Percentiles rank a stretch among this genome's conserved stretches.
These are phyloP conservation scores for Erithacus rubecula DNA, from an alignment of 2,797 vertebrate species.

Conservation along the genomic window DNA sequence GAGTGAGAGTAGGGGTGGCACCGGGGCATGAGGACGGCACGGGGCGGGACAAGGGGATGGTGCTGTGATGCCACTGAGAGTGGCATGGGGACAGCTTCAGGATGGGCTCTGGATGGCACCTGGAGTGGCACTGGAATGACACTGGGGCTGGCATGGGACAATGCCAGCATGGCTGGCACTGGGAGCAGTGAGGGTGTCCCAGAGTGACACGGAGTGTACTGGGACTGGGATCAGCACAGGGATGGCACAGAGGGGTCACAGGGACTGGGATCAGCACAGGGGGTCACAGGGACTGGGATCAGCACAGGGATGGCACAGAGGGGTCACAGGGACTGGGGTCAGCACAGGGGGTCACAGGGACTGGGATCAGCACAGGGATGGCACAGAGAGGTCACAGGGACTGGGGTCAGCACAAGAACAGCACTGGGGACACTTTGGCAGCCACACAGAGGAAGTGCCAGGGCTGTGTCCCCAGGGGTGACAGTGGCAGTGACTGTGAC, in stretches of 20 bases:
- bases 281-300: no score
- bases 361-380: no score
- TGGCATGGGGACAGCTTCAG: not conserved
- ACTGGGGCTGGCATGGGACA: no score
- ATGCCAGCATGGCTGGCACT: not conserved
- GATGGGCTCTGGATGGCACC: not conserved
- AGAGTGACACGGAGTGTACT: rapidly evolving
- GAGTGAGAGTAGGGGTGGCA: not conserved
- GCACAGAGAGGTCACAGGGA: no score
- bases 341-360: no score
- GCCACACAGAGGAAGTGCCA: not conserved
- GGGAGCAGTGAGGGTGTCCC: rapidly evolving
- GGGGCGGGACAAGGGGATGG: not conserved
- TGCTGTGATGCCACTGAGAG: not conserved
- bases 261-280: not conserved
- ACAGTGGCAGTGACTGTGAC: rapidly evolving
- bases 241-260: not conserved
- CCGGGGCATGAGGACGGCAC: not conserved
- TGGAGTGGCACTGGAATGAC: not conserved
- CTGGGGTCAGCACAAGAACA: no score
- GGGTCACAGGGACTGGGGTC: no score
- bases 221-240: not conserved
- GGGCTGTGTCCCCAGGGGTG: not conserved
- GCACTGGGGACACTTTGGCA: rapidly evolving
- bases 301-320: no score